phyloP scores from a whole-genome alignment of 2,797 vertebrate genomes.

The Delichon dasypus region DNA sequence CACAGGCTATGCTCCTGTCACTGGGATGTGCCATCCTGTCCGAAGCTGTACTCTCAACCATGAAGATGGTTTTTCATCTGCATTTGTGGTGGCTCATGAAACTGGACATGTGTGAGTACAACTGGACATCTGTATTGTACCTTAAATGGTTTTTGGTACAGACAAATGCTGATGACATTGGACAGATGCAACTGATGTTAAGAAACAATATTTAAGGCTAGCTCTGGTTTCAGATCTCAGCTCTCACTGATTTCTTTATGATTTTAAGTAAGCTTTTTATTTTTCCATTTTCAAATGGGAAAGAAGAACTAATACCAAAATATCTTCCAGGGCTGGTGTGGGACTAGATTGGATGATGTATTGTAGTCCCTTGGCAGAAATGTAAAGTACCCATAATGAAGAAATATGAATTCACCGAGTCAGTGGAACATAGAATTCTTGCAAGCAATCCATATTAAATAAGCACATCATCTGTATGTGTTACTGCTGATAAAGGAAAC shows the following conservation, averaged over 20 bases:
- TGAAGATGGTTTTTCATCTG: conserved; percentile 97
- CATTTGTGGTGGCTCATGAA: conserved; percentile 97
- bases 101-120: conserved; percentile 97
- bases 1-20: conserved; percentile 95
- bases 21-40: conserved; percentile 97
- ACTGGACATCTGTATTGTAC: background rate
- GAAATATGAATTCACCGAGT: background rate
- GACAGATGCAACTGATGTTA: background rate
- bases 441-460: background rate
- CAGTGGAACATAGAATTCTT: background rate
- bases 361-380: background rate
- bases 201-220: background rate
- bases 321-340: background rate
- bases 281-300: background rate
- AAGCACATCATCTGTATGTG: background rate
- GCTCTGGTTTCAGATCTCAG: background rate
- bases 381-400: background rate
- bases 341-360: background rate
- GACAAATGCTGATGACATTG: background rate
- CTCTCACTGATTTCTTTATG: background rate
- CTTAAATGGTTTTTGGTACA: background rate
- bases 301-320: background rate
- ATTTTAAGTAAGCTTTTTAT: background rate
- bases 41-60: conserved; percentile 98
- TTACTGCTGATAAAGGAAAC: background rate